A percentile compares a stretch with the other conserved stretches of the same genome.
Conservation (phyloP, 2,797 vertebrate species). For the Capromys pilorides region DNA sequence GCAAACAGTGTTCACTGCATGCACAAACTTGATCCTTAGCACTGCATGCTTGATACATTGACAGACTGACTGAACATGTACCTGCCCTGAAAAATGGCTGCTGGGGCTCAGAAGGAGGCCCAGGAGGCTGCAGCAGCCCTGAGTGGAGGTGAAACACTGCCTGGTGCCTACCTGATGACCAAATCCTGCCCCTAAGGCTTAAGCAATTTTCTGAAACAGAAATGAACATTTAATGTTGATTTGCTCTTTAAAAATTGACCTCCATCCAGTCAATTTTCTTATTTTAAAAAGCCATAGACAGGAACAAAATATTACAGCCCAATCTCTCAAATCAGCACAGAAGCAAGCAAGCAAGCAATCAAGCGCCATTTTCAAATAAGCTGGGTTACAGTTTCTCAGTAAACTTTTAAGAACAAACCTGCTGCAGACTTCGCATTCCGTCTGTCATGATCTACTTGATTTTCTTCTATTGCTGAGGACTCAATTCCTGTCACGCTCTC, state of each 20-base stretch:
- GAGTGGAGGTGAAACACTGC: not conserved
- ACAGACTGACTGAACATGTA: not conserved
- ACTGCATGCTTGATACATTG: not conserved
- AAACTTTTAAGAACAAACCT: slow-evolving; percentile 68
- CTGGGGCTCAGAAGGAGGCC: too few relatives aligned
- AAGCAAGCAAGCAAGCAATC: too few relatives aligned
- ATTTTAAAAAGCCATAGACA: not conserved
- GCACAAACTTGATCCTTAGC: not conserved
- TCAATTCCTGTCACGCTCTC: slow-evolving; percentile 77
- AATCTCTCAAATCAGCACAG: not conserved
- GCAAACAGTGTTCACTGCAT: not conserved
- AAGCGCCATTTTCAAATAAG: not conserved
- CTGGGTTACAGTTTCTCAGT: not conserved
- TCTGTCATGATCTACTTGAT: not conserved
- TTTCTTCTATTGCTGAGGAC: slow-evolving; percentile 52
- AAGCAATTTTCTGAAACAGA: not conserved
- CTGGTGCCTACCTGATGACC: not conserved
- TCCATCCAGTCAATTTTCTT: not conserved
- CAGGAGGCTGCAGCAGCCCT: rapidly evolving
- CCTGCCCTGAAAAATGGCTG: not conserved
- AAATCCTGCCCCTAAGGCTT: not conserved
- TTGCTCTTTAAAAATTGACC: not conserved
- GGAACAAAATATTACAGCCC: not conserved
- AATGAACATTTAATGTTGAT: not conserved
- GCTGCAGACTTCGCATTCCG: not conserved